Evolutionary conservation across 2,113 vertebrate species (phyloP), one percentile per base, ranked within the genome.

Genomic region (Fregetta grallaria): DNA sequence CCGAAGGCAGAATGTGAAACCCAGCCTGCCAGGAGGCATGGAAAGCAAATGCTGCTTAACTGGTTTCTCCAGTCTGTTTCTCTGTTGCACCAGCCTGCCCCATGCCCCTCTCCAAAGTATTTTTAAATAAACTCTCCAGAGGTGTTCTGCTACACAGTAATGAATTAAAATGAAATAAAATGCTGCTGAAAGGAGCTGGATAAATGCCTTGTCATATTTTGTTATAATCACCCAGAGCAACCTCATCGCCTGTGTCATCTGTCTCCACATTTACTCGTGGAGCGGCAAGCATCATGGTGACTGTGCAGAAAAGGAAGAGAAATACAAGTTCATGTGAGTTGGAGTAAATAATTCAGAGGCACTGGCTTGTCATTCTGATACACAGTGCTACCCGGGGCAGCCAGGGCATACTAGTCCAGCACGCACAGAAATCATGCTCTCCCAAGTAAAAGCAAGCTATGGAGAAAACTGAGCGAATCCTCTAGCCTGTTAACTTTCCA

Each of bases 291-390:
- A 61, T 78, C 9, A 1, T 26, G 58, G 94, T 92, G 93, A 96
- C 92, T 85, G 61, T 88, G 88, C 96, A 88, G 82, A 92, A 96
- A 89, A 71, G 22, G 65, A 40, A 58, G 49, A 89, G 47, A 85
- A 94, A 78, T 49, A 23, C 21, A 56, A 94, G 96, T 95, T 94
- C 88, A 78, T 92, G 45, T 81, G 83, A 96, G 92, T 90, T 91
- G 58, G 79, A 94, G 36, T 96, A 91, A 96, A 97, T 97, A 94
- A 95, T 96, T 96, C 65, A 96, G 73, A 91, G 73, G 68, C 40
- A 11, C 76, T 67, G 68, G 56, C 66, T 72, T 74, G 67, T 81
- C 72, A 23, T 88, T 96, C 82, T 84, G 68, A 44, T 71, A 55
- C 63, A 36, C 50, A 38, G 74, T 42, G 50, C 49, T 72, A 55